phyloP scores from a whole-genome alignment of 2,113 vertebrate species.

The Hemibagrus wyckioides region DNA sequence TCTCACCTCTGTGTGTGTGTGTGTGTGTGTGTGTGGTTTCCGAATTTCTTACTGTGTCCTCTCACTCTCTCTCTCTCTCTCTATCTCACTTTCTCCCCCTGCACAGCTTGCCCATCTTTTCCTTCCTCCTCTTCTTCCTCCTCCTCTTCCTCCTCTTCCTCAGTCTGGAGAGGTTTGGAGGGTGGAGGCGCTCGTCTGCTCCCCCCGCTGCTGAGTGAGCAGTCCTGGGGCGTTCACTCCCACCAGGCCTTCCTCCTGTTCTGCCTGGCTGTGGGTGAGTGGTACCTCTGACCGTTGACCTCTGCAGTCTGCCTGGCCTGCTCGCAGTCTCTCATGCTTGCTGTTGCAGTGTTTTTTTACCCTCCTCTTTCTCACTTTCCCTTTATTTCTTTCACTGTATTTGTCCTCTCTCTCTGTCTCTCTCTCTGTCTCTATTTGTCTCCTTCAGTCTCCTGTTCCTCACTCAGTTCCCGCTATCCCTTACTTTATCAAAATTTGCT shows the following conservation, averaged over 20 bases:
- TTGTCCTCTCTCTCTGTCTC: background rate
- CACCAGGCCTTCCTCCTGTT: conserved; percentile 87
- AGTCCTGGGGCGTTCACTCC: conserved; percentile 83
- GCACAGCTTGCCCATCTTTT: too few species aligned
- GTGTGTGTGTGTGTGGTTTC: conserved; percentile 52
- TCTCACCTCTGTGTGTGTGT: conserved; percentile 13
- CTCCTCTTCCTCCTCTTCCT: conserved; percentile 74
- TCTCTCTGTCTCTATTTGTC: background rate
- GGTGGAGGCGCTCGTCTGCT: conserved; percentile 76
- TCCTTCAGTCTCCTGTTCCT: background rate
- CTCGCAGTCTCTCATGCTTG: background rate
- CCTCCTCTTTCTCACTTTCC: background rate
- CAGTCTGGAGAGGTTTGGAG: conserved; percentile 71
- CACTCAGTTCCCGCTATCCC: conserved; percentile 62
- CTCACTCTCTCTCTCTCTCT: conserved; percentile 61
- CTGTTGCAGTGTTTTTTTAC: background rate
- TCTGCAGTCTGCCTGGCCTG: conserved; percentile 32
- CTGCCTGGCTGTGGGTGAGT: conserved; percentile 96
- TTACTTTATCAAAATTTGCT: conserved; percentile 85
- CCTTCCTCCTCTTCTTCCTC: conserved; percentile 75
- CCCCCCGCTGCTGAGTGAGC: conserved; percentile 92
- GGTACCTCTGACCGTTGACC: conserved; percentile 59
- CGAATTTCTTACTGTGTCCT: conserved; percentile 36
- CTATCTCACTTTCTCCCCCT: conserved; percentile 56
- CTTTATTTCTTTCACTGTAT: background rate